Base-by-base conservation (phyloP, 2,888 invertebrate genomes). In the Sarcophaga carnaria region DNA sequence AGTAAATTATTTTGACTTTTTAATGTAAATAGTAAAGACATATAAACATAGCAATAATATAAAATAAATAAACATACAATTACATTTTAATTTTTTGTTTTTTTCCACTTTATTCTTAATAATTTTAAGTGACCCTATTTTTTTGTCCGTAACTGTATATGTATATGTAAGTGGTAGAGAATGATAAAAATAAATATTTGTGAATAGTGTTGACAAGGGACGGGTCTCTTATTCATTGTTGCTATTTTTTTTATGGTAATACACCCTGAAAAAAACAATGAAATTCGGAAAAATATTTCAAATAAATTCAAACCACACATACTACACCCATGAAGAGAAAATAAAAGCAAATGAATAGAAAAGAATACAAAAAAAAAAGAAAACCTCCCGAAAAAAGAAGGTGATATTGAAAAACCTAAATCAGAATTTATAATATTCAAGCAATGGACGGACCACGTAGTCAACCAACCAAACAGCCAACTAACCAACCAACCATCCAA, bases 351-450 rank as follows among this genome's bases (percentile, higher is more conserved):
- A 54, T 54, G 11, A 54, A 54, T 14, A 54, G 14, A 22, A 22
- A 22, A 22, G 22, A 22, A 22, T 22, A 22, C 22, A 1, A 49
- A 12, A 49, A 66, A 59, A 69, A n/a, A 84, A 84, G 76, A 3
- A 25, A 25, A 25, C 2, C 2, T 25, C 25, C 22, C 74, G 25
- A 25, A 27, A 37, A 37, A 54, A 54, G 75, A 64, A 22, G 22
- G 22, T 22, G 22, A 64, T 75, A 66, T 76, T 76, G 71, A 63
- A 71, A 85, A 80, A 71, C 80, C 76, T 81, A 81, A 86, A 89
- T 87, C 85, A 88, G 77, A 89, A 89, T 88, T 89, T 79, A 88
- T 86, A 89, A 89, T 86, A 71, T 83, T 83, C 80, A 86, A 79
- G 62, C 20, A 77, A 47, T 0, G 8, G 2, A 37, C 37, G 37